phyloP scores from a whole-genome alignment of 92 coral and sea anemone species.

The Blastomussa wellsi region DNA sequence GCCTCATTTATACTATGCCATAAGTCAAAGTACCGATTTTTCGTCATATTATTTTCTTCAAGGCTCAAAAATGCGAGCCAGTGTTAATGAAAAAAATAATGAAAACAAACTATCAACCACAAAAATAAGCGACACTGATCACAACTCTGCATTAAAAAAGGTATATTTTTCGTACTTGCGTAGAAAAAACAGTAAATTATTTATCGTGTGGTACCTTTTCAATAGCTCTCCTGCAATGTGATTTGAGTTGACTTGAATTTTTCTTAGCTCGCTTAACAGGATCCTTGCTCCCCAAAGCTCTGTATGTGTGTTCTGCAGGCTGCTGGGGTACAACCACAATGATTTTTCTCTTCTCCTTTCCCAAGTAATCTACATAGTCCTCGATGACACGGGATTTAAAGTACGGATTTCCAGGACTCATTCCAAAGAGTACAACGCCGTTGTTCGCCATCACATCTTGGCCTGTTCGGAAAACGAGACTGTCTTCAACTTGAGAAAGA shows the following conservation, averaged over 20 bases:
- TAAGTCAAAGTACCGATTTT: no score
- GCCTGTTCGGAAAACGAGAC: slow-evolving; percentile 60
- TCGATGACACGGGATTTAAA: slow-evolving; percentile 66
- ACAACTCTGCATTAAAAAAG: no score
- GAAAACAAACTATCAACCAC: no score
- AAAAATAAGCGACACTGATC: no score
- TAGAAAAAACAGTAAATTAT: background rate
- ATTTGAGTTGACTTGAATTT: slow-evolving; percentile 54
- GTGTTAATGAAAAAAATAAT: no score
- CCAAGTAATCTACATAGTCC: slow-evolving; percentile 66
- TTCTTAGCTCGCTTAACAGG: slow-evolving; percentile 72
- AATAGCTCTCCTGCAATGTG: slow-evolving; percentile 69
- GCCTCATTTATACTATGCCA: no score
- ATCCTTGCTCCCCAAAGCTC: slow-evolving; percentile 73
- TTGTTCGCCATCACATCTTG: slow-evolving; percentile 51
- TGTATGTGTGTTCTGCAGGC: slow-evolving; percentile 81
- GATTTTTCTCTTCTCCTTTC: slow-evolving; percentile 50
- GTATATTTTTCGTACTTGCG: background rate
- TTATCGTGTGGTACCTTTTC: slow-evolving; percentile 53
- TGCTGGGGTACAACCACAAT: slow-evolving; percentile 74
- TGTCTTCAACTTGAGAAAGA: slow-evolving; percentile 37
- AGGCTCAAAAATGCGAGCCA: no score
- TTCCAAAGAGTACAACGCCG: slow-evolving; percentile 75
- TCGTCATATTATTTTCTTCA: no score
- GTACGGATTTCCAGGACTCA: slow-evolving; percentile 82